Evolutionary conservation across 2,797 vertebrate genomes (phyloP), one percentile per base, ranked within the genome.

Genomic region (Phrynocephalus forsythii): DNA sequence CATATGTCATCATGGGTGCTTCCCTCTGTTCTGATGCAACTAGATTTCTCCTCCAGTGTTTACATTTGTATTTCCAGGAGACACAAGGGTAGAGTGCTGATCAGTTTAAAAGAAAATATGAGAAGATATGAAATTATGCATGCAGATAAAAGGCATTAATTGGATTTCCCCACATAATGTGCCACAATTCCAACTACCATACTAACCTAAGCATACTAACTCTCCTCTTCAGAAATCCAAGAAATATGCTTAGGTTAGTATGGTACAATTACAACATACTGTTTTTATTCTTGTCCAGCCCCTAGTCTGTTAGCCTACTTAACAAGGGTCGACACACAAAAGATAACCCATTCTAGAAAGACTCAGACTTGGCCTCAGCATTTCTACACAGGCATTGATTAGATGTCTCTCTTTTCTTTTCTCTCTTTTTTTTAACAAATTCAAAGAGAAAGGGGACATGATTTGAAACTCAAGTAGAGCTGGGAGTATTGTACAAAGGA

Each of bases 381-480:
- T 94, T 96, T 96, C 92, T 94, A 93, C 95, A 94, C 11, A 95
- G 92, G 93, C 96, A 96, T 96, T 97, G 96, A 97, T 97, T 95
- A 96, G 92, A 92, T 91, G 89, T 95, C 95, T 93, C 90, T 94
- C 90, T 95, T 95, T 95, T 94, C 85, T 84, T 92, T 92, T 94
- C 90, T 66, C 60, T 38, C 79, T 87, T 93, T 71, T 71, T 44
- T 60, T 91, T 90, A 95, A 95, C 93, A 95, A 95, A 95, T 94
- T 91, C 95, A 94, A 96, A 96, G 96, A 95, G 89, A 94, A 96
- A 96, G 95, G 92, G 94, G 93, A 96, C 95, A 96, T 87, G 94
- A 96, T 96, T 96, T 97, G 96, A 97, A 96, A 96, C 96, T 96
- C 96, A 97, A 97, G 97, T 96, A 97, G 96, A 97, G 96, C 13